Conservation (phyloP, 2,888 invertebrate genomes). For the Drosophila testacea region DNA sequence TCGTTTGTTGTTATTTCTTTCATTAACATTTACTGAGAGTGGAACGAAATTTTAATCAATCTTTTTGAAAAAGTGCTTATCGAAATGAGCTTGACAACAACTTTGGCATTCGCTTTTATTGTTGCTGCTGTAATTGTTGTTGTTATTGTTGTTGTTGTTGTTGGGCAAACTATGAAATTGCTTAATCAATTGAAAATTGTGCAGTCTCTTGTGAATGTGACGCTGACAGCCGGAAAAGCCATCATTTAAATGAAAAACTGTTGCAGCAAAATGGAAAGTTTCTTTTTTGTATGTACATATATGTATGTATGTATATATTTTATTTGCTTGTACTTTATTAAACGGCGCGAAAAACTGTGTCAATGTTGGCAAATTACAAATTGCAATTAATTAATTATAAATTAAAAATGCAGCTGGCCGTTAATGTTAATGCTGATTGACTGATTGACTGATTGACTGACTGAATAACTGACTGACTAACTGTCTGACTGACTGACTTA, state of each 20-base stretch:
- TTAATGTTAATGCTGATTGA: constrained; percentile 43
- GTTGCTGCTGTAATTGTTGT: not conserved
- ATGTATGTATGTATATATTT: too few species aligned
- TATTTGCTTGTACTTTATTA: constrained; percentile 8
- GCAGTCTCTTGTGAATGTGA: constrained; percentile 70
- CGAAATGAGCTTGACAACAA: constrained; percentile 33
- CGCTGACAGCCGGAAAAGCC: constrained; percentile 65
- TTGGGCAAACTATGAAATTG: constrained; percentile 62
- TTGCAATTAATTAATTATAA: constrained; percentile 77
- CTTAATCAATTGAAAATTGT: constrained; percentile 77
- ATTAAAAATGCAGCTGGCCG: constrained; percentile 55
- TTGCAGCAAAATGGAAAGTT: constrained; percentile 46
- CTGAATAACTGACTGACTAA: constrained; percentile 12
- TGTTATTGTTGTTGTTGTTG: constrained; percentile 8
- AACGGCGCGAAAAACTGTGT: constrained; percentile 64
- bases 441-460: constrained; percentile 20
- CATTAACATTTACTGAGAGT: not conserved
- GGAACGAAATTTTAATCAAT: constrained; percentile 33
- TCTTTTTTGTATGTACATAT: not conserved
- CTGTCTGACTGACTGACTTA: constrained; percentile 10
- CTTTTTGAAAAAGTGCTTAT: constrained; percentile 33
- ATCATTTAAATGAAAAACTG: constrained; percentile 63
- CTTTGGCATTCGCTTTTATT: constrained; percentile 24
- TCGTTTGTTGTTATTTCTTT: not conserved
- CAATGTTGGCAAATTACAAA: constrained; percentile 75